Evolutionary conservation across 1,140 invertebrate species (phyloP).

Genomic region (Aphis gossypii): DNA sequence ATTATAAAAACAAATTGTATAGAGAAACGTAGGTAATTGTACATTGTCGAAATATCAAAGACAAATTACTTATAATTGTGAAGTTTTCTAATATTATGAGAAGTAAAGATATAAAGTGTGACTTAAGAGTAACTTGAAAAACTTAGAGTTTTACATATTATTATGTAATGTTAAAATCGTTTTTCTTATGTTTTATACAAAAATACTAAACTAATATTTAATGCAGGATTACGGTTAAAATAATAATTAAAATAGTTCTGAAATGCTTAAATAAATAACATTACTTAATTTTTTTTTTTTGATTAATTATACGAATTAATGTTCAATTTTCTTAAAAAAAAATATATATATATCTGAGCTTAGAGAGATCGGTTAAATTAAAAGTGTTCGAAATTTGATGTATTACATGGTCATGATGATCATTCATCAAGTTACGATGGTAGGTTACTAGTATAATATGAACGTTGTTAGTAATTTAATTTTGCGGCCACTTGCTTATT

Average conservation of each 20-base stretch:
- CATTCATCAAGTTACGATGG: not conserved
- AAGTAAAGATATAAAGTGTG: not conserved
- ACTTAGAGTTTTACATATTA: not conserved
- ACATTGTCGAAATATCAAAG: not conserved
- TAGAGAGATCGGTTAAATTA: not conserved
- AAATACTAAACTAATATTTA: not conserved
- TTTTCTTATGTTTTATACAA: not conserved
- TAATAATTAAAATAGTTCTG: not conserved
- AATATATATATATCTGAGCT: not conserved
- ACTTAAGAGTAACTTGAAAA: not conserved
- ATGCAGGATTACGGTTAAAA: not conserved
- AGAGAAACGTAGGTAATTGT: not conserved
- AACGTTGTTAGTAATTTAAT: constrained; percentile 5
- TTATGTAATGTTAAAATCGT: not conserved
- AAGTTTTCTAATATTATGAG: not conserved
- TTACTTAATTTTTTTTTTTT: not conserved
- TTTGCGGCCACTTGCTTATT: not conserved
- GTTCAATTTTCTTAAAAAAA: not conserved
- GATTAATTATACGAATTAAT: not conserved
- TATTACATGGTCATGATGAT: constrained; percentile 10
- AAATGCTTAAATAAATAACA: not conserved
- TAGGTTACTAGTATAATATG: not conserved
- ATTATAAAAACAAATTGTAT: not conserved
- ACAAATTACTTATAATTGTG: not conserved
- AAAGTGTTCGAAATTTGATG: not conserved